A percentile compares a stretch with the other conserved stretches of the same genome.
phyloP scores from a whole-genome alignment of 1,140 invertebrate genomes.

The Gryon sp. region DNA sequence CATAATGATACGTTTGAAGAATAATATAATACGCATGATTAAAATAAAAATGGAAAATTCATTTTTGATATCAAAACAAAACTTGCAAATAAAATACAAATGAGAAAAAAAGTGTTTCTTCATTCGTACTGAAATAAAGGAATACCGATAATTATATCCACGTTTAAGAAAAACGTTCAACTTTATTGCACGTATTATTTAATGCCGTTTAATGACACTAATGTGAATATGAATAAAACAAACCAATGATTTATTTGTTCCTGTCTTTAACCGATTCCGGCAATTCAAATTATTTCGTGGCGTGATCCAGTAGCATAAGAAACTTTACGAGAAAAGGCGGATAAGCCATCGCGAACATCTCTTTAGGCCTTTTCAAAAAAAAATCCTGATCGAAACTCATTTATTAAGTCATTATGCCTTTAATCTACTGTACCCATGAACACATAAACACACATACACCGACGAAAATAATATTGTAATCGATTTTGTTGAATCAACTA shows the following conservation, averaged over 20 bases:
- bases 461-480: too few species aligned
- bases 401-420: background rate
- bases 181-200: background rate
- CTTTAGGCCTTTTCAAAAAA: background rate
- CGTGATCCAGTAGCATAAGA: background rate
- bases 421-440: too few species aligned
- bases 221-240: background rate
- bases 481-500: too few species aligned
- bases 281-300: background rate
- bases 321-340: background rate
- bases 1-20: too few species aligned
- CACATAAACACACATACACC: background rate
- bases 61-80: too few species aligned
- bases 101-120: too few species aligned
- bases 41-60: too few species aligned
- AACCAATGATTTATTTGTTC: background rate
- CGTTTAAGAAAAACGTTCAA: too few species aligned
- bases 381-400: background rate
- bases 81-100: too few species aligned
- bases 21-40: too few species aligned
- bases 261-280: background rate
- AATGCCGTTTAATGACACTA: background rate
- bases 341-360: background rate
- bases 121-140: too few species aligned
- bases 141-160: too few species aligned